A percentile compares a stretch with the other conserved stretches of the same genome.
phyloP scores from a whole-genome alignment of 64 coral and sea anemone genomes.

The Dendronephthya gigantea region DNA sequence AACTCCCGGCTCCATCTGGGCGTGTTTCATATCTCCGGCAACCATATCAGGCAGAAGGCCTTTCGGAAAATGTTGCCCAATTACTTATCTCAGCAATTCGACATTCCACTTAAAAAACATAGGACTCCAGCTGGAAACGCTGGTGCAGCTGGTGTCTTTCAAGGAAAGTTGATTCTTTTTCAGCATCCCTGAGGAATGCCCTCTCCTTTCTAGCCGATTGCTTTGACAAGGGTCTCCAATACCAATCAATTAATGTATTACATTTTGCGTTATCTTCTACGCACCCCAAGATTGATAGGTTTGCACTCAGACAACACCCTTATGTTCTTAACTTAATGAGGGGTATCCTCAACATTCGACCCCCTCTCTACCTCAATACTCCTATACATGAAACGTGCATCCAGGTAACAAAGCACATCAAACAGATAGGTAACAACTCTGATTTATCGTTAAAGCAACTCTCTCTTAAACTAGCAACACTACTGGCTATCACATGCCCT shows the following conservation, averaged over 20 bases:
- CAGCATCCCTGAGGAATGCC: neutral
- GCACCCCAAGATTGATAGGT: constrained; percentile 13
- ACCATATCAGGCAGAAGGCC: constrained; percentile 22
- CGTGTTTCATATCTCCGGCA: constrained; percentile 27
- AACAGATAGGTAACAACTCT: neutral
- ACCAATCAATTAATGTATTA: constrained; percentile 27
- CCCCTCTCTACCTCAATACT: constrained; percentile 6
- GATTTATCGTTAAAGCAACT: neutral
- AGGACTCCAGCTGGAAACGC: constrained; percentile 23
- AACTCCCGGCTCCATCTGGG: neutral
- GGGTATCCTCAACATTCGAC: constrained; percentile 4
- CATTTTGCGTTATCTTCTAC: constrained; percentile 39
- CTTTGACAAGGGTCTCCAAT: neutral
- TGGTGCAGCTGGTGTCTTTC: constrained; percentile 31
- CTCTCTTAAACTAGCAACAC: constrained; percentile 5
- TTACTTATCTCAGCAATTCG: constrained; percentile 29
- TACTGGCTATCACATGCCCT: neutral
- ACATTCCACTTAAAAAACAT: constrained; percentile 19
- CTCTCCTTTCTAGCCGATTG: constrained; percentile 18
- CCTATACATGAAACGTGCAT: constrained; percentile 7
- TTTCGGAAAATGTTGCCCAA: constrained; percentile 25
- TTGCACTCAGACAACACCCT: neutral
- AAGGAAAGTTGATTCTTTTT: constrained; percentile 29
- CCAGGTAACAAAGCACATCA: neutral
- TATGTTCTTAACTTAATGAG: constrained; percentile 19